Conservation (phyloP, 2,797 vertebrate species). For the Salarias fasciatus region DNA sequence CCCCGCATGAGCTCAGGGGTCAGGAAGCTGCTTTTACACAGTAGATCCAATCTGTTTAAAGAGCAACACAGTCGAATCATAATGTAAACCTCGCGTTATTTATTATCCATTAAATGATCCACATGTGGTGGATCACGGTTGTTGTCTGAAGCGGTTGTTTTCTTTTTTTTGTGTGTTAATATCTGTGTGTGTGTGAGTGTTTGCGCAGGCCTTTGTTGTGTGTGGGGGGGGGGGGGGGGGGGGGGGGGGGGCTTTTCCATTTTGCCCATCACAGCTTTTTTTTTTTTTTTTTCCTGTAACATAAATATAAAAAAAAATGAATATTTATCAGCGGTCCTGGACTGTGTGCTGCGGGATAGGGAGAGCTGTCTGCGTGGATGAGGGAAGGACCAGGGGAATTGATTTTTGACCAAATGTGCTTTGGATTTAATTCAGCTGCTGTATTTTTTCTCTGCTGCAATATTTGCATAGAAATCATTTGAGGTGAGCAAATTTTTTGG, state of each 20-base stretch:
- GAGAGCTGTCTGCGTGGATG: slow-evolving; percentile 60
- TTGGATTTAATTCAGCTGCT: slow-evolving; percentile 81
- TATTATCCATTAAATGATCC: slow-evolving; percentile 41
- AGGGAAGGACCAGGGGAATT: slow-evolving; percentile 76
- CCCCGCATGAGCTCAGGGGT: slow-evolving; percentile 29
- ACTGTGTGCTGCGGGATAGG: slow-evolving; percentile 74
- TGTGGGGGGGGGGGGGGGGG: too few relatives aligned
- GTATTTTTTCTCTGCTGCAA: slow-evolving; percentile 65
- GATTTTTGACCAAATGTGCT: slow-evolving; percentile 90
- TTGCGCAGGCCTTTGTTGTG: slow-evolving; percentile 30
- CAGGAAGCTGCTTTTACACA: slow-evolving; percentile 46
- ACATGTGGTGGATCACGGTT: slow-evolving; percentile 20
- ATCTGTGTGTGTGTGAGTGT: slow-evolving; percentile 11
- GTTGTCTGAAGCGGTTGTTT: slow-evolving; percentile 37
- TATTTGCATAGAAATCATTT: slow-evolving; percentile 91
- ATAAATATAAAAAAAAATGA: slow-evolving; percentile 78
- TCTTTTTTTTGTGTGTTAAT: too few relatives aligned
- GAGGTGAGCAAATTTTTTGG: slow-evolving; percentile 83
- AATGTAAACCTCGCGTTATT: slow-evolving; percentile 42
- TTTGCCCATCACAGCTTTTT: slow-evolving; percentile 82
- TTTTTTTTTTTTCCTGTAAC: slow-evolving; percentile 49
- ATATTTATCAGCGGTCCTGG: slow-evolving; percentile 85
- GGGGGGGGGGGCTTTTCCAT: slow-evolving; percentile 60
- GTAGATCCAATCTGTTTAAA: slow-evolving; percentile 25
- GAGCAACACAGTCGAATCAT: slow-evolving; percentile 29